Evolutionary conservation across 2,797 vertebrate species (phyloP).

Genomic region (Anas capensis): DNA sequence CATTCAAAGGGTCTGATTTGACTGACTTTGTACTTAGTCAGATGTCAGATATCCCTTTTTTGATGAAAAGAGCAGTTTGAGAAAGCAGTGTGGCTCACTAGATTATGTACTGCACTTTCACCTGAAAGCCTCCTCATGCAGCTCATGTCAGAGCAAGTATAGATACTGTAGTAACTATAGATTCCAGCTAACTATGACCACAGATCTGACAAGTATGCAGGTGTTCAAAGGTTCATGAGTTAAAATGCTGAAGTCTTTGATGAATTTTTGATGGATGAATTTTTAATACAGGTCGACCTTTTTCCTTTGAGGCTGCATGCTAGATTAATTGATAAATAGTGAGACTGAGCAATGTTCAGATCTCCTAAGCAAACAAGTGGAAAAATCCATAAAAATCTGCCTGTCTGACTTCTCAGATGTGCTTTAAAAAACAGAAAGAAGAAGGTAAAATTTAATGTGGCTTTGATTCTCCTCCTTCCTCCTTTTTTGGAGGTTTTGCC

Average conservation of each 20-base stretch:
- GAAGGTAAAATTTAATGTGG: conserved; percentile 65
- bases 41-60: background rate
- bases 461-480: conserved; percentile 33
- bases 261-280: conserved; percentile 87
- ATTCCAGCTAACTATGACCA: conserved; percentile 79
- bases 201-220: conserved; percentile 80
- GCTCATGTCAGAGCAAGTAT: conserved; percentile 66
- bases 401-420: conserved; percentile 73
- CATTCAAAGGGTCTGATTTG: conserved; percentile 3
- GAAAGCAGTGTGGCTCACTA: conserved; percentile 2
- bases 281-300: conserved; percentile 83
- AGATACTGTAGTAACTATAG: conserved; percentile 73
- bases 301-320: conserved; percentile 81
- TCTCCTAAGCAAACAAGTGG: conserved; percentile 82
- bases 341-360: conserved; percentile 75
- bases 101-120: conserved; percentile 7
- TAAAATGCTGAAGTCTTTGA: conserved; percentile 85
- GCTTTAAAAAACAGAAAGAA: conserved; percentile 57
- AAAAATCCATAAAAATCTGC: conserved; percentile 80
- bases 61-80: conserved; percentile 22
- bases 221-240: conserved; percentile 84
- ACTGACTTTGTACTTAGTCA: conserved; percentile 43
- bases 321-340: conserved; percentile 87
- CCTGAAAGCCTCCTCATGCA: conserved; percentile 48
- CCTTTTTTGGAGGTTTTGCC: background rate